Conservation (phyloP, 2,113 vertebrate species). For the Hippocampus guttulatus region DNA sequence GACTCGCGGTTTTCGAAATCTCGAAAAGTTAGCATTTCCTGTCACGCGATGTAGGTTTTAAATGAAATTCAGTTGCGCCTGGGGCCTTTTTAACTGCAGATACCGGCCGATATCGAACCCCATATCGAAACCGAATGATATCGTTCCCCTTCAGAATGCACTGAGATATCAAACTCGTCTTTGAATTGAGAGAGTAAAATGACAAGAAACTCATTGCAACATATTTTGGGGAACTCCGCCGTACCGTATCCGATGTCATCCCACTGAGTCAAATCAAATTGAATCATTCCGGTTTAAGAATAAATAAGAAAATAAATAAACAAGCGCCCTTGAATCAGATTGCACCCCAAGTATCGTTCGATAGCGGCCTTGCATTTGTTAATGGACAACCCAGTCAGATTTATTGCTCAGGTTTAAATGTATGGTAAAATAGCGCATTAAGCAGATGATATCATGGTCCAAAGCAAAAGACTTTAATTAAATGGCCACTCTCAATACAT, state of each 20-base stretch:
- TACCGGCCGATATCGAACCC: too few relatives aligned
- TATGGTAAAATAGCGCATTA: conserved; percentile 78
- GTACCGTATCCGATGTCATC: too few relatives aligned
- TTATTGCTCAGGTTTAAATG: conserved; percentile 75
- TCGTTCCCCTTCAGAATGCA: too few relatives aligned
- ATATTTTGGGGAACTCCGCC: too few relatives aligned
- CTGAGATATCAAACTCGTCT: too few relatives aligned
- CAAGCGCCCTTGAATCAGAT: background rate
- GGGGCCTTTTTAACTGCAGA: background rate
- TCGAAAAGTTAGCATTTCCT: background rate
- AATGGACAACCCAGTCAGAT: conserved; percentile 65
- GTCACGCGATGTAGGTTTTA: background rate
- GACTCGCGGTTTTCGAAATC: background rate
- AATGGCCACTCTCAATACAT: conserved; percentile 69
- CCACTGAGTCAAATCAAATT: too few relatives aligned
- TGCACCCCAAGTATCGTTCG: conserved; percentile 34
- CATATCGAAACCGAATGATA: too few relatives aligned
- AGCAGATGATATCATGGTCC: conserved; percentile 73
- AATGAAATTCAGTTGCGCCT: conserved; percentile 15
- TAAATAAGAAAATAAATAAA: too few relatives aligned
- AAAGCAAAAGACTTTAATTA: conserved; percentile 78
- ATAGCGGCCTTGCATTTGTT: conserved; percentile 65
- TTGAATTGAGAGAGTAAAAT: too few relatives aligned
- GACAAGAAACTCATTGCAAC: too few relatives aligned
- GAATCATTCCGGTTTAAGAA: too few relatives aligned